Percentiles rank a stretch among this genome's conserved stretches.
These are phyloP conservation scores for Lucifuga dentata DNA, from an alignment of 2,113 vertebrate genomes.

Conservation along the genomic window DNA sequence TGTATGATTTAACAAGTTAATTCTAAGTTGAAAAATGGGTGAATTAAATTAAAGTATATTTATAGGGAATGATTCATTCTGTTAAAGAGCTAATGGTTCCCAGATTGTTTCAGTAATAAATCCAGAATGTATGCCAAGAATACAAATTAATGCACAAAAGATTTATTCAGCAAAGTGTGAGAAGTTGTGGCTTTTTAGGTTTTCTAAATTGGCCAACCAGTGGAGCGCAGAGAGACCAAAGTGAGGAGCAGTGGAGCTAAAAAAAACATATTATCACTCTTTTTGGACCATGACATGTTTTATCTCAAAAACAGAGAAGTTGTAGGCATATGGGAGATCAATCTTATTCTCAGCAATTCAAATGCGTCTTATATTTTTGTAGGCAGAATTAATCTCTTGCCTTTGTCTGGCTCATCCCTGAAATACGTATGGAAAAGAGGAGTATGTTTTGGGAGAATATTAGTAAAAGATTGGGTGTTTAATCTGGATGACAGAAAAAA, in stretches of 20 bases:
- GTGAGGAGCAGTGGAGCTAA: background rate
- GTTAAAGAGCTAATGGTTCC: background rate
- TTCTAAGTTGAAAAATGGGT: background rate
- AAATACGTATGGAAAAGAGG: background rate
- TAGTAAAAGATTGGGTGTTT: background rate
- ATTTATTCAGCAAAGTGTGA: conserved; percentile 12
- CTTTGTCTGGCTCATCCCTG: too few relatives aligned
- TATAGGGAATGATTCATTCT: background rate
- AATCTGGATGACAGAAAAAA: background rate
- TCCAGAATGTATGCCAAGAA: background rate
- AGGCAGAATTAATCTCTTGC: background rate
- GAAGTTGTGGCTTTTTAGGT: conserved; percentile 11
- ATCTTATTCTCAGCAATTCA: background rate
- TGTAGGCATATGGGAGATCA: conserved; percentile 1
- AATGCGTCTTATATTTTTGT: background rate
- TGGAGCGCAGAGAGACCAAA: conserved; percentile 5
- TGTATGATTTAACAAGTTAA: too few relatives aligned
- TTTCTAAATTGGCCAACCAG: conserved; percentile 34
- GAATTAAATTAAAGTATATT: too few relatives aligned
- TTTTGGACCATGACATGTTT: conserved; percentile 13
- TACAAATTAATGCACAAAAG: background rate
- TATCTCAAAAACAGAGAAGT: conserved; percentile 13
- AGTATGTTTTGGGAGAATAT: background rate
- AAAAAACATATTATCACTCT: background rate
- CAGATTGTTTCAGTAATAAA: background rate